A percentile compares a stretch with the other conserved stretches of the same genome.
Conservation (phyloP, 2,797 vertebrate genomes). For the Mionectes olivaceus region DNA sequence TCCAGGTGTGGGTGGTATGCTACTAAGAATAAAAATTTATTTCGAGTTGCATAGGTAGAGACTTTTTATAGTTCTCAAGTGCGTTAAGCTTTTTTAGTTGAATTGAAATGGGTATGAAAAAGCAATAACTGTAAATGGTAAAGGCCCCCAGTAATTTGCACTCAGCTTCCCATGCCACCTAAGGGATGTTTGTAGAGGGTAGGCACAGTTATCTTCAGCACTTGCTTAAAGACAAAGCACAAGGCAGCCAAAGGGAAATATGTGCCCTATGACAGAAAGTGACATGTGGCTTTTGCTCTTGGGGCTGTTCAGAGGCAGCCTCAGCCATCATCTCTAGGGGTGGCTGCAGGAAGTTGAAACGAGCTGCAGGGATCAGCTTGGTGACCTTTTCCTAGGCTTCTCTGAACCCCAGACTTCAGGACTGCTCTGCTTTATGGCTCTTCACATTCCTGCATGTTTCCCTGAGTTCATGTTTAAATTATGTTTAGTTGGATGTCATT, state of each 20-base stretch:
- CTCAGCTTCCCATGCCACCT: background rate
- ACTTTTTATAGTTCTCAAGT: slow-evolving; percentile 12
- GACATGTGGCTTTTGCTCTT: background rate
- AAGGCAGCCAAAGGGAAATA: background rate
- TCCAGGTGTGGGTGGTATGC: slow-evolving; percentile 11
- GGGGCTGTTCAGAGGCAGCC: background rate
- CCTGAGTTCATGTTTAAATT: background rate
- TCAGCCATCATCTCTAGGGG: background rate
- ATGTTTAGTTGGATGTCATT: background rate
- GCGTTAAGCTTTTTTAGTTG: slow-evolving; percentile 11
- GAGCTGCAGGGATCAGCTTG: background rate
- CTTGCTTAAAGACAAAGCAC: background rate
- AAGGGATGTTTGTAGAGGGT: background rate
- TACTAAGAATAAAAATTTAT: slow-evolving; percentile 31
- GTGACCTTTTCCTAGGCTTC: slow-evolving; percentile 15
- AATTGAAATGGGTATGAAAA: slow-evolving; percentile 22
- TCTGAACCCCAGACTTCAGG: background rate
- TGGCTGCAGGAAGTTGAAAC: background rate
- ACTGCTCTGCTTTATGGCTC: background rate
- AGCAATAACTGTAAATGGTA: slow-evolving; percentile 1
- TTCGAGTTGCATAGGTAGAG: slow-evolving; percentile 1
- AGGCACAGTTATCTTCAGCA: background rate
- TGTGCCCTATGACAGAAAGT: background rate
- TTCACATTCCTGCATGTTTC: background rate
- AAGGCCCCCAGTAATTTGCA: background rate